Conservation (phyloP, 37 sponge, comb jelly and placozoan species). For the Axinella damicornis region DNA sequence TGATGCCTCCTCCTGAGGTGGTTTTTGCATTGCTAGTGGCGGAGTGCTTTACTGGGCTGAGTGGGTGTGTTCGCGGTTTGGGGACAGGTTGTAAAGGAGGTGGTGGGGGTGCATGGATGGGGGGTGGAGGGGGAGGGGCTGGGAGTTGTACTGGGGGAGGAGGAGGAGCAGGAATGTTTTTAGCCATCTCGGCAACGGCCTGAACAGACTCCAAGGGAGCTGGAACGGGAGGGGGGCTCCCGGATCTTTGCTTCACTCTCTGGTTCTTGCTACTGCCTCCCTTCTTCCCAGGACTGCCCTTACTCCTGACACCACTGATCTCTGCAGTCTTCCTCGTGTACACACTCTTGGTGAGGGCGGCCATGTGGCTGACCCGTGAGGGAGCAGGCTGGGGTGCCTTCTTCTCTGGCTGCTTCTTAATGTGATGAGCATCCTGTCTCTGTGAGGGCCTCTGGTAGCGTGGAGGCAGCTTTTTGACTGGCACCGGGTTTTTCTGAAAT, state of each 20-base stretch:
- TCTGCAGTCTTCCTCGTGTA: background rate
- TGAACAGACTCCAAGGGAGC: background rate
- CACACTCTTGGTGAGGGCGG: background rate
- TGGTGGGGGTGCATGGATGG: constrained; percentile 33
- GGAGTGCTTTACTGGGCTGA: background rate
- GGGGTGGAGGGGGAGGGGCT: constrained; percentile 31
- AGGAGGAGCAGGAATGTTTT: constrained; percentile 3
- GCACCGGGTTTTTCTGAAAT: constrained; percentile 12
- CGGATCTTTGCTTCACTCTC: background rate
- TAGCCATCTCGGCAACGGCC: background rate
- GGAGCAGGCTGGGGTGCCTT: background rate
- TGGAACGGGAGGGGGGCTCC: background rate
- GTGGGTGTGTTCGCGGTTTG: background rate
- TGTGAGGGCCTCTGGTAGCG: constrained; percentile 33
- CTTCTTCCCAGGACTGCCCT: background rate
- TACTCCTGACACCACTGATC: background rate
- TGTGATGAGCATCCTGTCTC: background rate
- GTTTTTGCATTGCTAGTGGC: background rate
- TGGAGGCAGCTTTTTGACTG: constrained; percentile 17
- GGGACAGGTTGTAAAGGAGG: constrained; percentile 38
- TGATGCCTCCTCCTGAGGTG: background rate
- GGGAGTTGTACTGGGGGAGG: constrained; percentile 20
- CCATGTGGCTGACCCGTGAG: constrained; percentile 3
- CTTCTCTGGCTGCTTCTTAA: background rate
- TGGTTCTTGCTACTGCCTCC: background rate